Conservation (phyloP, 2,888 invertebrate genomes). For the Hoplodrina ambigua region DNA sequence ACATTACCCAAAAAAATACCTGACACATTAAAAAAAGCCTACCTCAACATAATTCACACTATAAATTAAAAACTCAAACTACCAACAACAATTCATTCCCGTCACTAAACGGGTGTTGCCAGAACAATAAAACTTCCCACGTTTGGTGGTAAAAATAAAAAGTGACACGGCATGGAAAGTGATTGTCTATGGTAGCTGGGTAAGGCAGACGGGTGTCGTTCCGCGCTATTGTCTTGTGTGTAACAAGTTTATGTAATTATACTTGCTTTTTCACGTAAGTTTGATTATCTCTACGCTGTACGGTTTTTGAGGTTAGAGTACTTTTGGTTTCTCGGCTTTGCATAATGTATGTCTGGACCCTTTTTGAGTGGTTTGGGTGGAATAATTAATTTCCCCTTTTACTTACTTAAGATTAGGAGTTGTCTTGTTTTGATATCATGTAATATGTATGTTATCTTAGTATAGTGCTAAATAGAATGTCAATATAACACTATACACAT, state of each 20-base stretch:
- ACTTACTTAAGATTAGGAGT: slow-evolving; percentile 33
- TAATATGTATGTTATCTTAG: neutral
- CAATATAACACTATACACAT: too few relatives aligned
- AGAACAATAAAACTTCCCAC: slow-evolving; percentile 71
- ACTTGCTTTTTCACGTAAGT: slow-evolving; percentile 52
- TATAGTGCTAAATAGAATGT: too few relatives aligned
- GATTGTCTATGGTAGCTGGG: slow-evolving; percentile 61
- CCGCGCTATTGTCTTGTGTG: slow-evolving; percentile 64
- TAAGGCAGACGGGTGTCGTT: slow-evolving; percentile 55
- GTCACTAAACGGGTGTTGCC: slow-evolving; percentile 64
- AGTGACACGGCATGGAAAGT: slow-evolving; percentile 68
- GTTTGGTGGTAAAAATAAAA: slow-evolving; percentile 66
- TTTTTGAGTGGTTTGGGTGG: slow-evolving; percentile 47
- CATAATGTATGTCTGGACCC: slow-evolving; percentile 47
- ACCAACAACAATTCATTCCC: slow-evolving; percentile 53
- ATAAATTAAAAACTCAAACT: slow-evolving; percentile 34
- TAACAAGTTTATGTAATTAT: slow-evolving; percentile 66
- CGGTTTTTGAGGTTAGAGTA: slow-evolving; percentile 55
- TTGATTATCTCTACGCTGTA: slow-evolving; percentile 59
- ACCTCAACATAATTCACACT: slow-evolving; percentile 44
- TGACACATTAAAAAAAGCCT: slow-evolving; percentile 28
- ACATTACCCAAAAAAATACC: too few relatives aligned
- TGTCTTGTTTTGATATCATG: slow-evolving; percentile 14
- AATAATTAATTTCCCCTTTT: slow-evolving; percentile 54
- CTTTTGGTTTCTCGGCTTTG: slow-evolving; percentile 12